These are phyloP conservation scores for Piscicola geometra DNA, from an alignment of 2,888 invertebrate species.

Conservation along the genomic window DNA sequence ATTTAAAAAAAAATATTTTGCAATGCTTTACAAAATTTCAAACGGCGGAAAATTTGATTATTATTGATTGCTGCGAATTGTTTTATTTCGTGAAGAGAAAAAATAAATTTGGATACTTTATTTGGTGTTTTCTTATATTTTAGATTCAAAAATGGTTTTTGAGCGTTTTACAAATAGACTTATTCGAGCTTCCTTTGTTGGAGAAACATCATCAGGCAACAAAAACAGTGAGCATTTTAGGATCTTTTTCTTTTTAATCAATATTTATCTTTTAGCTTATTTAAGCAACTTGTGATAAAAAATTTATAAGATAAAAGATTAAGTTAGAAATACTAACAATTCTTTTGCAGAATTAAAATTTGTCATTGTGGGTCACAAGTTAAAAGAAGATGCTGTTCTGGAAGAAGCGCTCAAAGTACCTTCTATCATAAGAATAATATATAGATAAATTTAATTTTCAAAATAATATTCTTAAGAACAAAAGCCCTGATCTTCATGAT, in stretches of 20 bases:
- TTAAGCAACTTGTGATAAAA: too few species aligned
- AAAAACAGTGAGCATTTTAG: neutral
- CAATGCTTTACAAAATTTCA: slow-evolving; percentile 3
- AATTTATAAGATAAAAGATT: neutral
- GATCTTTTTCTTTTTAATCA: neutral
- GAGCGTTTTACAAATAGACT: slow-evolving; percentile 2
- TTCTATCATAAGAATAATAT: neutral
- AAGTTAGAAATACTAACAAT: neutral
- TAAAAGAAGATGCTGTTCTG: slow-evolving; percentile 37
- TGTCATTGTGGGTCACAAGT: slow-evolving; percentile 42
- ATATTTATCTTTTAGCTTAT: too few species aligned
- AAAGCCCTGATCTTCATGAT: neutral
- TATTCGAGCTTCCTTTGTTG: slow-evolving; percentile 13
- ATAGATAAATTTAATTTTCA: slow-evolving; percentile 7
- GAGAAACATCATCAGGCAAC: slow-evolving; percentile 4
- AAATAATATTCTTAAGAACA: neutral
- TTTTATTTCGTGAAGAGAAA: neutral
- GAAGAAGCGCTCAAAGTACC: slow-evolving; percentile 40
- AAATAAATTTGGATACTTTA: too few species aligned
- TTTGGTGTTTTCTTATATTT: too few species aligned
- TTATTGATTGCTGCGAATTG: neutral
- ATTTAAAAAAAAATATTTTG: neutral
- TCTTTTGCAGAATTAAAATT: slow-evolving; percentile 31
- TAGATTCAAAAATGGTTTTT: slow-evolving; percentile 17
- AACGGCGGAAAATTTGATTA: slow-evolving; percentile 12